Evolutionary conservation across 2,113 vertebrate genomes (phyloP).

Genomic region (Odocoileus hemionus): DNA sequence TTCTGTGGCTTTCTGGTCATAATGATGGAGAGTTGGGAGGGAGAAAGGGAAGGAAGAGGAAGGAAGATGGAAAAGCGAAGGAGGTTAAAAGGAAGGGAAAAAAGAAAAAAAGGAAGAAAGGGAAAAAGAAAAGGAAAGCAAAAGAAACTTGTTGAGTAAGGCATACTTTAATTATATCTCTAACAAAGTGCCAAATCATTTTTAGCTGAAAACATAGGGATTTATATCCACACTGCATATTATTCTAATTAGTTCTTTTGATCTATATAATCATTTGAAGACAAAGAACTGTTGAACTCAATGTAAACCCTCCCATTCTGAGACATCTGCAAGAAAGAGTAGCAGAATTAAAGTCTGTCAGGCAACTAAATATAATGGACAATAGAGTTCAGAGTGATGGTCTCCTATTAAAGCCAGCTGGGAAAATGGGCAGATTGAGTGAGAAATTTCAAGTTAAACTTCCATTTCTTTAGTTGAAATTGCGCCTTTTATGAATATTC

Average conservation of each 20-base stretch:
- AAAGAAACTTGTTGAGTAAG: background rate
- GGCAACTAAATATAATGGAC: background rate
- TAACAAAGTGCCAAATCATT: background rate
- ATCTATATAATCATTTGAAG: background rate
- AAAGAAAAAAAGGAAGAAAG: background rate
- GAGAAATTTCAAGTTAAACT: background rate
- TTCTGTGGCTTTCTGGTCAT: background rate
- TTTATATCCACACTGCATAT: background rate
- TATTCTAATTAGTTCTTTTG: background rate
- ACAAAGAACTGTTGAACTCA: background rate
- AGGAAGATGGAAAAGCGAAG: background rate
- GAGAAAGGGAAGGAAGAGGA: background rate
- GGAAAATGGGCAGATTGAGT: background rate
- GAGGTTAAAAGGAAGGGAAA: background rate
- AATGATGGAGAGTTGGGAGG: background rate
- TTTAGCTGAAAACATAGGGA: background rate
- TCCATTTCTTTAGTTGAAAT: background rate
- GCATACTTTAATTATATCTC: background rate
- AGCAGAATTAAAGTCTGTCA: background rate
- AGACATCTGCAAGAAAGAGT: background rate
- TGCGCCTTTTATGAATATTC: background rate
- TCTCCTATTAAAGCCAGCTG: background rate
- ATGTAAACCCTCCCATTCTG: background rate
- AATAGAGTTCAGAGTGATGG: background rate
- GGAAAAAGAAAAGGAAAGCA: background rate